Evolutionary conservation across 2,888 invertebrate species (phyloP), one percentile per base, ranked within the genome.

Genomic region (Heliconius cydno): DNA sequence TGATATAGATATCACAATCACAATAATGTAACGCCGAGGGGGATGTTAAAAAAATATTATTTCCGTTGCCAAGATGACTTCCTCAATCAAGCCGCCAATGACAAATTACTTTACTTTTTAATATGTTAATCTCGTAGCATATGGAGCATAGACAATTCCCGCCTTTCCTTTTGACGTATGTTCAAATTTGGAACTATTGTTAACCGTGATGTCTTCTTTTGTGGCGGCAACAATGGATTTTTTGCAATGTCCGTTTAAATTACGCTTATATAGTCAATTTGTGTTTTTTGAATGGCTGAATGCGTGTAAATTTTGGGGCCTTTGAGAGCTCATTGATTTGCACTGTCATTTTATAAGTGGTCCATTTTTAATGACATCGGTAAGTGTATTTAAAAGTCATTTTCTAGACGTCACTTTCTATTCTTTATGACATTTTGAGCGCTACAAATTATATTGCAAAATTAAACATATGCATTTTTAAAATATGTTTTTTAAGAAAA

Each of bases 11-110:
- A 86, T 87, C 85, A 87, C 87, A 86, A 72, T 73, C 73, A 86
- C 87, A 86, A 89, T 89, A 89, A 86, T 88, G 86, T 93, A 92
- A 93, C 92, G 90, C 87, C 90, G 89, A 90, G 82, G 89, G 90
- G 91, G 92, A 90, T 90, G 88, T 89, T 86, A 90, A 93, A 92
- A 91, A 94, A 93, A 91, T 89, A 90, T 90, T 91, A 92, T 94
- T 93, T 95, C 95, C 95, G 94, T 90, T 92, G 89, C 90, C 89
- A 88, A 92, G 92, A 94, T 93, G 87, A 93, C 95, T 95, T 95
- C 95, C 95, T 94, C 94, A 95, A 95, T 95, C 95, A 95, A 92
- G 82, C 83, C 80, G 83, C 87, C 88, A 90, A 92, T 94, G 95
- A 94, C 94, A 93, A 94, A 95, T 94, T 92, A 91, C 92, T 90